Evolutionary conservation across 2,797 vertebrate genomes (phyloP).

Genomic region (Pantherophis alleghaniensis): DNA sequence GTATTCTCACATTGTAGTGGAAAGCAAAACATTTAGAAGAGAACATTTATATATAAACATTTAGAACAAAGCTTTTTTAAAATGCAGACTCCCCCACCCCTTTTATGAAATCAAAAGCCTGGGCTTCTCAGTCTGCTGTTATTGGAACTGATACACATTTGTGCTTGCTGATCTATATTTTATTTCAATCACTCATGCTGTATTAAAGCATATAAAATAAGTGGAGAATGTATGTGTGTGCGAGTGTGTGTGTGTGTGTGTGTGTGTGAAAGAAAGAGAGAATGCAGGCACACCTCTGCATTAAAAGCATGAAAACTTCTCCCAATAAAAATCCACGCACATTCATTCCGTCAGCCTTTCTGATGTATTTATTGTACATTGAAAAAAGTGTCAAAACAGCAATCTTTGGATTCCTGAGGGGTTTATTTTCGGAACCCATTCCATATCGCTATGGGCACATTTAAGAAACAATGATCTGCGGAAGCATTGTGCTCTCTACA

Average conservation of each 20-base stretch:
- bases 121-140: constrained; percentile 59
- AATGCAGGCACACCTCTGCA: constrained; percentile 68
- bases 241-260: neutral
- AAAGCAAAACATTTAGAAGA: neutral
- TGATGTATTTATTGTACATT: constrained; percentile 11
- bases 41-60: constrained; percentile 61
- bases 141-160: constrained; percentile 69
- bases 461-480: neutral
- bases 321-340: constrained; percentile 57
- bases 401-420: constrained; percentile 10
- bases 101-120: constrained; percentile 61
- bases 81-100: constrained; percentile 43
- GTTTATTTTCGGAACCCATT: constrained; percentile 6
- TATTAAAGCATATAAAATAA: constrained; percentile 72
- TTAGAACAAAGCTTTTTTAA: constrained; percentile 58
- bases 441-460: neutral
- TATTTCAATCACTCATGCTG: constrained; percentile 71
- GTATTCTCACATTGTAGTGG: constrained; percentile 45
- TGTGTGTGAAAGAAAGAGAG: neutral
- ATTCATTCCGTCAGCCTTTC: neutral
- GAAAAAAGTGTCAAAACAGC: constrained; percentile 31
- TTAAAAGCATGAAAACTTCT: constrained; percentile 68
- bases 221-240: constrained; percentile 70
- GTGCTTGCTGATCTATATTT: constrained; percentile 73
- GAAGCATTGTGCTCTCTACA: neutral